Conservation (phyloP, 2,797 vertebrate genomes). For the Megalops cyprinoides region DNA sequence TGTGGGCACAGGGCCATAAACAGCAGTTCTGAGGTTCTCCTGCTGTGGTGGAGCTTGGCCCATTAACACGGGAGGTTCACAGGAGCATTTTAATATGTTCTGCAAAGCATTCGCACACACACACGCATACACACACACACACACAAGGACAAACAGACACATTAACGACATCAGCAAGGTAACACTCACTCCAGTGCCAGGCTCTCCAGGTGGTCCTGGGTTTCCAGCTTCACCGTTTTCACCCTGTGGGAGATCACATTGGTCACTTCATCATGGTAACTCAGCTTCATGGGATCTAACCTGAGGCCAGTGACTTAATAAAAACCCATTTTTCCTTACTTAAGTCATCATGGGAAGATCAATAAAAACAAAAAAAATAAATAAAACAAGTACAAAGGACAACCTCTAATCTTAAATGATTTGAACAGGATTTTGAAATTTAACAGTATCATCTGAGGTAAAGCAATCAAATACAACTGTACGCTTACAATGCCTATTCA, state of each 20-base stretch:
- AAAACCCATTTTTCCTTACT: background rate
- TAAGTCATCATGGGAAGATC: background rate
- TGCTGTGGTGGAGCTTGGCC: background rate
- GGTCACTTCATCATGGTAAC: constrained; percentile 13
- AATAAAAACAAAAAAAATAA: background rate
- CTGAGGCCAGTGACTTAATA: background rate
- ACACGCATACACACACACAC: background rate
- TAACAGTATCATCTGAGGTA: no score
- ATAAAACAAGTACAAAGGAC: background rate
- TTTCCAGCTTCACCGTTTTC: constrained; percentile 95
- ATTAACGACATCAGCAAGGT: background rate
- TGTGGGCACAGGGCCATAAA: constrained; percentile 2
- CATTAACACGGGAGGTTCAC: constrained; percentile 7
- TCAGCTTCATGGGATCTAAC: background rate
- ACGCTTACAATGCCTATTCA: no score
- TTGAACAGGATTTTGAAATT: no score
- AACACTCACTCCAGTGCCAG: constrained; percentile 84
- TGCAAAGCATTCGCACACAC: background rate
- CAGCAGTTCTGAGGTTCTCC: background rate
- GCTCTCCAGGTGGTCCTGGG: constrained; percentile 90
- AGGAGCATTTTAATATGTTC: background rate
- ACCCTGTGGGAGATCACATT: constrained; percentile 73
- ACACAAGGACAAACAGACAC: background rate
- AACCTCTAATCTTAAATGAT: no score
- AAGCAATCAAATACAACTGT: no score